These are phyloP conservation scores for Perognathus longimembris DNA, from an alignment of 2,113 vertebrate species.

Conservation along the genomic window DNA sequence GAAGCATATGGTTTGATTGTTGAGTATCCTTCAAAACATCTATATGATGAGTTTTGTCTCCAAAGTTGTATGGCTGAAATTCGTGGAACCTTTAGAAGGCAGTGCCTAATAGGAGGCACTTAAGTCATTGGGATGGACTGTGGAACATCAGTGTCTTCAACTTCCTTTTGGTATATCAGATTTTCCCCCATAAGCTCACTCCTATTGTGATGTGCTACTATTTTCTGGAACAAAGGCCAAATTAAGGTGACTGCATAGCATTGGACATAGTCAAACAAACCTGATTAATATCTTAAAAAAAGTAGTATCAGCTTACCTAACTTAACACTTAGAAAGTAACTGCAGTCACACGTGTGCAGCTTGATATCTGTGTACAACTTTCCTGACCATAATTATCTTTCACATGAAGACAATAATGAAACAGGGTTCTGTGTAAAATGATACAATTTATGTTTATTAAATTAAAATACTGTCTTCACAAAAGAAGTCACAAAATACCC, in stretches of 20 bases:
- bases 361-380: background rate
- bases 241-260: background rate
- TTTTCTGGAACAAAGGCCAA: background rate
- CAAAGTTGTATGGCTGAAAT: no score
- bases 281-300: background rate
- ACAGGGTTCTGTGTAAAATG: background rate
- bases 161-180: background rate
- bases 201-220: no score
- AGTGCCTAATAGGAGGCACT: background rate
- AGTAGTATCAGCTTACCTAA: background rate
- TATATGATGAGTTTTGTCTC: background rate
- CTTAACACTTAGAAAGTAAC: background rate
- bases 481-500: background rate
- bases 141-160: background rate
- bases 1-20: background rate
- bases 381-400: background rate
- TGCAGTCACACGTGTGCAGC: background rate
- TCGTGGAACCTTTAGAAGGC: background rate
- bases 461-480: background rate
- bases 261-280: background rate
- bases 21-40: background rate
- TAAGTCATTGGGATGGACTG: background rate
- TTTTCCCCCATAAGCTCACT: background rate
- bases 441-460: background rate
- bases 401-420: background rate